Evolutionary conservation across 2,888 invertebrate species (phyloP), one percentile per base, ranked within the genome.

Genomic region (Coelopa pilipes): DNA sequence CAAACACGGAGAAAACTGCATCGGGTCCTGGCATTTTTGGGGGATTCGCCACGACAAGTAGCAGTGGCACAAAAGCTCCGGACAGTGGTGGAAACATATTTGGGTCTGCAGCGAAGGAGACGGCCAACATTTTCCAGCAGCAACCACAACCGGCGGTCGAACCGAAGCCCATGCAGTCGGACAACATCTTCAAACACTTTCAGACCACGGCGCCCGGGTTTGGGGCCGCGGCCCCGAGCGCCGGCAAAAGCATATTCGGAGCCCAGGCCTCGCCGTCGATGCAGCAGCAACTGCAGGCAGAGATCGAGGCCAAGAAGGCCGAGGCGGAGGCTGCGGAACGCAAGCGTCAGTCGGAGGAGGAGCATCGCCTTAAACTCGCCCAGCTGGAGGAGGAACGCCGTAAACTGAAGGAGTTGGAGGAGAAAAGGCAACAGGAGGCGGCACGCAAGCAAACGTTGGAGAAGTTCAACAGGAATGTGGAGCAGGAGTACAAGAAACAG

Each of bases 161-260:
- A 19, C 63, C 65, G 66, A 67, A 59, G 10, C 73, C 17, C 0
- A 70, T 75, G 46, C 67, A 0, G 53, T 76, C 47, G 0, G 79
- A 80, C 47, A 80, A 70, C 34, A 70, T 78, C n/a, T 79, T 81
- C 17, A 77, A 80, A 49, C 76, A 78, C 59, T 79, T 79, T n/a
- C 72, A 78, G 50, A 66, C 72, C 0, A 24, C 72, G 17, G 76
- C 73, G 9, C 50, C 76, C 10, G 67, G 69, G 0, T 46, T 75
- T 2, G 66, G 73, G 3, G 13, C 62, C 1, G 34, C 47, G 15
- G 10, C 19, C 15, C 17, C 4, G 34, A n/a, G 57, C 57, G 60
- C 57, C 65, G 47, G 3, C 19, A 10, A 15, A 19, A 46, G 49
- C n/a, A n/a, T 67, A 69, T 47, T 49, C 45, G 46, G 57, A 21